Base-by-base conservation (phyloP, 2,113 vertebrate species). In the Apodemus speciosus region DNA sequence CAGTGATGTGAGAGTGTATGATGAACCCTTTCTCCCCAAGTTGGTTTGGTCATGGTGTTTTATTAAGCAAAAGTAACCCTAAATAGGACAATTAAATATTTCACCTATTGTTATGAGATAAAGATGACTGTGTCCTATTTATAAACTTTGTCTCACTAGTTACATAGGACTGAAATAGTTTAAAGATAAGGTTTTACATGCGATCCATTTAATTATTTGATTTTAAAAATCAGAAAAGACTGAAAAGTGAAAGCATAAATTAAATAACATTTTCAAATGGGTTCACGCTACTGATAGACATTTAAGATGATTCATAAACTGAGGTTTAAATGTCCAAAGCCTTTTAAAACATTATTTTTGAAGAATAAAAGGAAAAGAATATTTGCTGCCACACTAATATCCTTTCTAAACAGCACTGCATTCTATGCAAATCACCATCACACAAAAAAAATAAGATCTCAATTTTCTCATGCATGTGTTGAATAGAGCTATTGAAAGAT, bases 101-200 rank as follows among this genome's bases (percentile, higher is more conserved):
- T 90, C 30, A 56, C 11, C 62, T 68, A 21, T 11, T 85, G 56
- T 84, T 86, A 13, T 18, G 64, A 30, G 27, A 58, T 62, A 58
- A 87, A 85, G 88, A 69, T 25, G 3, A 49, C 6, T 84, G 13
- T 13, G 13, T 69, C 85, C 71, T 49, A 27, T 60, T 72, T 91
- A 30, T 20, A 79, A 56, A 2, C 9, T 92, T 95, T 35, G 14
- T 66, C 81, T 77, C 53, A 73, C 49, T 89, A 79, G 56, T n/a
- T 94, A 14, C n/a, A 94, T 75, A 30, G 62, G 3, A 58, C n/a
- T 88, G 56, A 87, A 80, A 71, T 73, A 79, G 56, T 80, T 35
- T 9, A 64, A 88, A 89, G 43, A 35, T 46, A 43, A 72, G 16
- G 60, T 90, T 89, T 68, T 80, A 6, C 64, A 21, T 9, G 85